These are phyloP conservation scores for Saxidomus purpurata DNA, from an alignment of 1,140 invertebrate genomes.

Conservation along the genomic window DNA sequence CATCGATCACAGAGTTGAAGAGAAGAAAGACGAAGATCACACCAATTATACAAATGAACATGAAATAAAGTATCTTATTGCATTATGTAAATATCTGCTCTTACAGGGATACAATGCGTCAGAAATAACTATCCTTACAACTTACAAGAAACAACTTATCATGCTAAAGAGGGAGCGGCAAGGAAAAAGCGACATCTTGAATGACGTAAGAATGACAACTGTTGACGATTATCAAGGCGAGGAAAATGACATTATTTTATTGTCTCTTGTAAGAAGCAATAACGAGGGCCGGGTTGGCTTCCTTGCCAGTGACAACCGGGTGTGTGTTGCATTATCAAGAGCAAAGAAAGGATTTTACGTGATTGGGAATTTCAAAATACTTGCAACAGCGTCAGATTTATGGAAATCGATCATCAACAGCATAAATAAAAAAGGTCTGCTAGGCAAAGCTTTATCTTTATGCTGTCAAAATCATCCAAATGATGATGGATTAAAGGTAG, in stretches of 20 bases:
- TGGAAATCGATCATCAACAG: constrained; percentile 84
- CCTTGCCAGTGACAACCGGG: constrained; percentile 91
- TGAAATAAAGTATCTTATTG: constrained; percentile 80
- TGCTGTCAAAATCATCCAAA: constrained; percentile 85
- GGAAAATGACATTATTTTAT: constrained; percentile 93
- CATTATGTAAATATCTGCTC: constrained; percentile 83
- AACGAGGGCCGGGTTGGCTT: constrained; percentile 91
- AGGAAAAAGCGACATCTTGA: constrained; percentile 59
- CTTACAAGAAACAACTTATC: constrained; percentile 85
- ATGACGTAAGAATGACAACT: constrained; percentile 87
- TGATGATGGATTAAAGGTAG: constrained; percentile 54
- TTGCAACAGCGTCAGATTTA: constrained; percentile 84
- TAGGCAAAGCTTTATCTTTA: constrained; percentile 79
- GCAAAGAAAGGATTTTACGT: constrained; percentile 91
- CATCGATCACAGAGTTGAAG: constrained; percentile 83
- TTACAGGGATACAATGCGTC: constrained; percentile 83
- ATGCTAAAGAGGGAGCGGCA: constrained; percentile 80
- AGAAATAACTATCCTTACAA: constrained; percentile 86
- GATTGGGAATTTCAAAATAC: constrained; percentile 90
- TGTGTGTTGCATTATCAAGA: constrained; percentile 94
- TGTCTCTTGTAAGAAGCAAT: constrained; percentile 93
- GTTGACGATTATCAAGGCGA: constrained; percentile 93
- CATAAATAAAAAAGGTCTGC: constrained; percentile 66
- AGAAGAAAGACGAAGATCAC: constrained; percentile 78
- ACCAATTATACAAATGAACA: constrained; percentile 79